A percentile compares a stretch with the other conserved stretches of the same genome.
These are phyloP conservation scores for Drosophila tani DNA, from an alignment of 1,140 invertebrate genomes.

Conservation along the genomic window DNA sequence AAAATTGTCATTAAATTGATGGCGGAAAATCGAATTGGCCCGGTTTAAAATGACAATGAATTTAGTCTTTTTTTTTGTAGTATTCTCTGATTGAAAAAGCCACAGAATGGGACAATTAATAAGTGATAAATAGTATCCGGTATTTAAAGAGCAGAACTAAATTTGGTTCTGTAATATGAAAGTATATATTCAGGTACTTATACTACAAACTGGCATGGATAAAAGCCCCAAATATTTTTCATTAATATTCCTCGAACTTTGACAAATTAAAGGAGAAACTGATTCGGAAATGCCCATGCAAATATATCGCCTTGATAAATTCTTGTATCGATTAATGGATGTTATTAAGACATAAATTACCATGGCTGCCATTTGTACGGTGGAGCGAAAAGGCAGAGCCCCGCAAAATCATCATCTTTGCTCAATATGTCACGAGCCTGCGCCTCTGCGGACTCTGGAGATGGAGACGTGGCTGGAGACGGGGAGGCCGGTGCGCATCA, in stretches of 20 bases:
- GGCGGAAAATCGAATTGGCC: conserved; percentile 37
- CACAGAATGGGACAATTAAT: conserved; percentile 30
- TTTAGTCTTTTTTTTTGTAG: conserved; percentile 11
- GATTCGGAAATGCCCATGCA: conserved; percentile 3
- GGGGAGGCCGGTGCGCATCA: conserved; percentile 71
- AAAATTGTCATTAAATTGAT: conserved; percentile 56
- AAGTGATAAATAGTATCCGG: conserved; percentile 3
- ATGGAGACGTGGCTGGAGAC: background rate
- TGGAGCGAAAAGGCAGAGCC: background rate
- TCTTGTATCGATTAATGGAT: conserved; percentile 35
- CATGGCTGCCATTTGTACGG: conserved; percentile 39
- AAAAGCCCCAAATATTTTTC: background rate
- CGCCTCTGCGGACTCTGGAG: conserved; percentile 37
- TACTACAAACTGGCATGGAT: background rate
- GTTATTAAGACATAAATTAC: conserved; percentile 59
- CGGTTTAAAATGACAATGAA: conserved; percentile 16
- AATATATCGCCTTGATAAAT: conserved; percentile 29
- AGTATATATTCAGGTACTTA: too few species aligned
- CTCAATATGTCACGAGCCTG: conserved; percentile 80
- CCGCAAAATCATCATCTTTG: conserved; percentile 33
- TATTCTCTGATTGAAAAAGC: conserved; percentile 14
- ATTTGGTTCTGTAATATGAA: background rate
- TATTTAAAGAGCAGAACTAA: background rate
- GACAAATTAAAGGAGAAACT: conserved; percentile 28
- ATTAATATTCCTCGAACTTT: background rate